phyloP scores from a whole-genome alignment of 1,140 invertebrate genomes.

The Papilio polytes region DNA sequence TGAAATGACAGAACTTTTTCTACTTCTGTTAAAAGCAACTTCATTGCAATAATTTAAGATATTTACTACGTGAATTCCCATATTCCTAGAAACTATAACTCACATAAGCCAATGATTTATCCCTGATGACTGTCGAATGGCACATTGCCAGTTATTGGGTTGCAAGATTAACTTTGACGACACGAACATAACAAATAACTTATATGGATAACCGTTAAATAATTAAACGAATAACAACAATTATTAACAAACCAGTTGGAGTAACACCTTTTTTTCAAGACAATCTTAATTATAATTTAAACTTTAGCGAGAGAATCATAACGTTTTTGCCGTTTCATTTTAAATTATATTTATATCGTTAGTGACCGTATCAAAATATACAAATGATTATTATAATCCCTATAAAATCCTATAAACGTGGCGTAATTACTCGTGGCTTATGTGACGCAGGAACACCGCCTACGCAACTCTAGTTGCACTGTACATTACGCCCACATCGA shows the following conservation, averaged over 20 bases:
- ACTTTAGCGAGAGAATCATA: too few species aligned
- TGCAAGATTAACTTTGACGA: not conserved
- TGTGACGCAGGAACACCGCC: slow-evolving; percentile 55
- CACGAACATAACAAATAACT: not conserved
- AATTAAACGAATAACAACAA: not conserved
- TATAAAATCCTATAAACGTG: slow-evolving; percentile 10
- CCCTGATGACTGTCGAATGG: not conserved
- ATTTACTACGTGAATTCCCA: not conserved
- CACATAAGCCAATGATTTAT: not conserved
- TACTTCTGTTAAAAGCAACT: not conserved
- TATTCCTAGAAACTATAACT: not conserved
- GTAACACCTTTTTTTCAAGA: not conserved
- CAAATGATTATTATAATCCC: not conserved
- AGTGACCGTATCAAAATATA: not conserved
- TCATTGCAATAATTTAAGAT: not conserved
- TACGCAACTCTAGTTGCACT: slow-evolving; percentile 49
- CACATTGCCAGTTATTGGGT: slow-evolving; percentile 8
- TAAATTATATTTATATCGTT: not conserved
- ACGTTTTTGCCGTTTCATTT: not conserved
- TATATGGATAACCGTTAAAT: not conserved
- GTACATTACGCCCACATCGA: slow-evolving; percentile 64
- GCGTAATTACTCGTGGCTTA: slow-evolving; percentile 33
- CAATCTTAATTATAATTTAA: too few species aligned
- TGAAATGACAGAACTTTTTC: too few species aligned
- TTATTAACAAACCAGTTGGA: not conserved